phyloP scores from a whole-genome alignment of 2,888 invertebrate genomes.

The Notodonta dromedarius region DNA sequence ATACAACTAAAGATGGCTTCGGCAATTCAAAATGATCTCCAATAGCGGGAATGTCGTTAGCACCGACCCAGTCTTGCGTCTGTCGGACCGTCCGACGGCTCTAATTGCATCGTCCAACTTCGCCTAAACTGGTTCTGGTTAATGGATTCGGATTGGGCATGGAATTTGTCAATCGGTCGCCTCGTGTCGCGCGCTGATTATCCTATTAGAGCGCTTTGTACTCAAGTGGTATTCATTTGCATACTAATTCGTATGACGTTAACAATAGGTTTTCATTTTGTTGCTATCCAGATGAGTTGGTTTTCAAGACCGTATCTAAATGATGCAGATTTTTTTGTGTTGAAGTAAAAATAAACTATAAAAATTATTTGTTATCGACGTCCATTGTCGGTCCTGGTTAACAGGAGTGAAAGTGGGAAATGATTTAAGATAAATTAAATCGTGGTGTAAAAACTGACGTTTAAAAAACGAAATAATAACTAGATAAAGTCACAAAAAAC shows the following conservation, averaged over 20 bases:
- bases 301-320: no score
- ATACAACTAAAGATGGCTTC: conserved; percentile 6
- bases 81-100: conserved; percentile 38
- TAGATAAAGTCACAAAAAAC: conserved; percentile 24
- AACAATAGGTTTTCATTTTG: no score
- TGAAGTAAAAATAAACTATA: conserved; percentile 4
- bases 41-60: conserved; percentile 33
- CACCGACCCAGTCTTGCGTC: conserved; percentile 36
- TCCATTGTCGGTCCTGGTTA: no score
- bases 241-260: background rate
- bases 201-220: conserved; percentile 42
- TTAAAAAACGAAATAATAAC: no score
- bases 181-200: conserved; percentile 45
- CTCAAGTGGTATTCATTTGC: conserved; percentile 7
- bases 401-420: no score
- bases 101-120: conserved; percentile 72
- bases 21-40: conserved; percentile 35
- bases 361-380: background rate
- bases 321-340: no score
- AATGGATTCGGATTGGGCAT: conserved; percentile 71
- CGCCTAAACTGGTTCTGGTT: conserved; percentile 70
- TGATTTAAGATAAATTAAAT: no score
- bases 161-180: conserved; percentile 49
- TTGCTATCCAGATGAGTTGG: no score
- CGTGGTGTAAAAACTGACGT: no score